These are phyloP conservation scores for Ceratotherium simum DNA, from an alignment of 2,113 vertebrate genomes.

Conservation along the genomic window DNA sequence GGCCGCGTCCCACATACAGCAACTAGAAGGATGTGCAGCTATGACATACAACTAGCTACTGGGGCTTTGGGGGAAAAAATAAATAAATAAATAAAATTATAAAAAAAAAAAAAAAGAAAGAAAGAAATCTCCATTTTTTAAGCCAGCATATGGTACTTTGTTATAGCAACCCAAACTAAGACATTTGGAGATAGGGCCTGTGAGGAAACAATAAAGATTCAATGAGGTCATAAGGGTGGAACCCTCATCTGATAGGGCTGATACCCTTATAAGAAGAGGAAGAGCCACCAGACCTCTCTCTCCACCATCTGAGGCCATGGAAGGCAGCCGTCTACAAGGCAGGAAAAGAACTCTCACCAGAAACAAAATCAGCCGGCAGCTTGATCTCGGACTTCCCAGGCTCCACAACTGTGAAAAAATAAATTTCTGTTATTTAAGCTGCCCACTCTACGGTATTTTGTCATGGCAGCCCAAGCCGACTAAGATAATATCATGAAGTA, in stretches of 20 bases:
- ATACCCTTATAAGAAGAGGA: not conserved
- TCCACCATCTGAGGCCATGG: not conserved
- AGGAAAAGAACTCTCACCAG: not conserved
- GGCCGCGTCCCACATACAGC: no score
- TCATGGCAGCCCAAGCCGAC: not conserved
- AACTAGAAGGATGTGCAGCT: no score
- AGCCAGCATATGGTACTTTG: not conserved
- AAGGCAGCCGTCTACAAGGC: not conserved
- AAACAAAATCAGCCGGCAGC: not conserved
- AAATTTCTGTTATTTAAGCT: not conserved
- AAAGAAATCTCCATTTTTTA: not conserved
- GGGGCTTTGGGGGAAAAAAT: no score
- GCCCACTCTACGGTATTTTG: not conserved
- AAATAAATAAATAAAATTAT: no score
- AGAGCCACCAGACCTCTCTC: not conserved
- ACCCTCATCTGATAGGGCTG: not conserved
- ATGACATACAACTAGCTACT: no score
- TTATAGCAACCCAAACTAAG: not conserved
- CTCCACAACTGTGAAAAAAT: not conserved
- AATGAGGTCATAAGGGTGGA: not conserved
- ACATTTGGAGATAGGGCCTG: not conserved
- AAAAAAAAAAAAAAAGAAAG: no score
- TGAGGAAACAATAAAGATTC: not conserved
- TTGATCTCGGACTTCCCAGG: not conserved
- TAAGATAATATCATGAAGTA: not conserved